A percentile compares a stretch with the other conserved stretches of the same genome.
Evolutionary conservation across 1,140 invertebrate genomes (phyloP).

Genomic region (Portunus trituberculatus): DNA sequence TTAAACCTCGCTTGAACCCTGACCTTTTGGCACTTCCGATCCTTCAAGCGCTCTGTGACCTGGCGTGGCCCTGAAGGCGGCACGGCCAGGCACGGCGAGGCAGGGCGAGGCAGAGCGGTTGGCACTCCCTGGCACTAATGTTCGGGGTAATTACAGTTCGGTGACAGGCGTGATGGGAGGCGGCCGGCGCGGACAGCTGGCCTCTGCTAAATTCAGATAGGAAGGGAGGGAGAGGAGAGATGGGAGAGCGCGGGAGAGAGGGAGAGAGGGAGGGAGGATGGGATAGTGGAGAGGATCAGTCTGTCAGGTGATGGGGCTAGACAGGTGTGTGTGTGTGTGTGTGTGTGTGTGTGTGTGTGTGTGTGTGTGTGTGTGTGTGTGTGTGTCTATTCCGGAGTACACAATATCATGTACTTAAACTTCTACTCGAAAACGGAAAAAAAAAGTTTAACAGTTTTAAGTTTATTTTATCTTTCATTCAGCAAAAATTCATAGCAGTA

Average conservation of each 20-base stretch:
- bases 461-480: too few relatives aligned
- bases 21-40: neutral
- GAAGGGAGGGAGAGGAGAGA: neutral
- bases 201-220: neutral
- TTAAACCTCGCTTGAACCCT: too few relatives aligned
- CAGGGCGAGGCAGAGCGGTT: neutral
- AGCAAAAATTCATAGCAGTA: neutral
- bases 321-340: conserved; percentile 36
- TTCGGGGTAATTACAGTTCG: conserved; percentile 49
- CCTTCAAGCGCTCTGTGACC: neutral
- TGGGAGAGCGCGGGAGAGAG: neutral
- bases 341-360: conserved; percentile 46
- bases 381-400: too few relatives aligned
- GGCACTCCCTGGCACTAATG: conserved; percentile 34
- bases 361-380: conserved; percentile 18
- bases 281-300: neutral
- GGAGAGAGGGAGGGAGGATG: neutral
- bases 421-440: too few relatives aligned
- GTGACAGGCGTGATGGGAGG: conserved; percentile 42
- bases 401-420: too few relatives aligned
- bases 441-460: too few relatives aligned
- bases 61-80: neutral
- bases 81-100: neutral
- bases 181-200: conserved; percentile 26
- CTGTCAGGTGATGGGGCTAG: neutral